Conservation (phyloP, 2,113 vertebrate genomes). For the Oriolus oriolus region DNA sequence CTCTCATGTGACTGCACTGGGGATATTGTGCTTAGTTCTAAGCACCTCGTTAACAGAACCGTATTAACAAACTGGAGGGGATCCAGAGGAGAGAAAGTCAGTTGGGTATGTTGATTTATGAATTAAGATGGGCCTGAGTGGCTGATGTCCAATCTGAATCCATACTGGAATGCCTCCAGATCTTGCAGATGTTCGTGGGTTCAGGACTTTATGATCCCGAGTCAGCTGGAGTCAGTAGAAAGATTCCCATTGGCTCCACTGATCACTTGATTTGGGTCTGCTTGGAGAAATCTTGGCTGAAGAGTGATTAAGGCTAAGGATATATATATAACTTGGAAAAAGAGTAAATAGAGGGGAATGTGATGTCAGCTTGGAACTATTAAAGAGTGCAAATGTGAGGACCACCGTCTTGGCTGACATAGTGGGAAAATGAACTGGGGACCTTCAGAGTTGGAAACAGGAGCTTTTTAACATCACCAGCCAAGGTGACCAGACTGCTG, state of each 20-base stretch:
- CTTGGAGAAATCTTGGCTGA: slow-evolving; percentile 30
- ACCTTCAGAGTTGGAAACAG: slow-evolving; percentile 31
- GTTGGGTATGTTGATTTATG: slow-evolving; percentile 50
- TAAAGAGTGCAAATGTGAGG: slow-evolving; percentile 41
- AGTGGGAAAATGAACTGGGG: slow-evolving; percentile 58
- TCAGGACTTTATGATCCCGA: slow-evolving; percentile 39
- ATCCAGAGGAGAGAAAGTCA: slow-evolving; percentile 50
- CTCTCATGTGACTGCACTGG: slow-evolving; percentile 55
- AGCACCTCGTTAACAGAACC: slow-evolving; percentile 64
- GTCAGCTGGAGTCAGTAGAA: neutral
- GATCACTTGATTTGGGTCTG: neutral
- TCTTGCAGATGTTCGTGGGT: slow-evolving; percentile 49
- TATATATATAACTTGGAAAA: slow-evolving; percentile 34
- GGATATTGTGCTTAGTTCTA: slow-evolving; percentile 65
- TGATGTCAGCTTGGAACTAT: slow-evolving; percentile 59
- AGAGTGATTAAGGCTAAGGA: neutral
- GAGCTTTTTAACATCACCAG: neutral
- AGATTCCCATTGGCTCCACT: slow-evolving; percentile 15
- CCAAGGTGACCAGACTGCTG: neutral
- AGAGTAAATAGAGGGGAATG: slow-evolving; percentile 37
- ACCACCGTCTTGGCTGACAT: slow-evolving; percentile 55
- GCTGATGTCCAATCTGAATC: slow-evolving; percentile 52
- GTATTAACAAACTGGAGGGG: slow-evolving; percentile 59
- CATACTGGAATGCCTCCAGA: slow-evolving; percentile 20
- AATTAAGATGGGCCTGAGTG: slow-evolving; percentile 52